Conservation (phyloP, 2,888 invertebrate species). For the Agonopterix alstromeriana region DNA sequence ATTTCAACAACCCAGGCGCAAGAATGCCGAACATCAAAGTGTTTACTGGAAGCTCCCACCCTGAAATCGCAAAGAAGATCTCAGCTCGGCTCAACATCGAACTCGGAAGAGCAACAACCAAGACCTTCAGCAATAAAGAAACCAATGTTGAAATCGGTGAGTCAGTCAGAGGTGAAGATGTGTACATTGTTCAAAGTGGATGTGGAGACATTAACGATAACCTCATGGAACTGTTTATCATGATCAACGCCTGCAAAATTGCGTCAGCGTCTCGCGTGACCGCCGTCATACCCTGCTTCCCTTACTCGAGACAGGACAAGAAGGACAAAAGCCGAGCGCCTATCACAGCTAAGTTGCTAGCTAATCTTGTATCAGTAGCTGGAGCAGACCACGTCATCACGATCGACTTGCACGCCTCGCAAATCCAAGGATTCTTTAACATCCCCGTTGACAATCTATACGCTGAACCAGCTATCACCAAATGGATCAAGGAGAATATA, state of each 20-base stretch:
- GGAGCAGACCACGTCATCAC: slow-evolving; percentile 96
- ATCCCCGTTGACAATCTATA: slow-evolving; percentile 95
- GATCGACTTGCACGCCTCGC: slow-evolving; percentile 94
- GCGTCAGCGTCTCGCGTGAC: slow-evolving; percentile 93
- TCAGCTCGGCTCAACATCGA: slow-evolving; percentile 95
- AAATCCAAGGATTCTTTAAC: slow-evolving; percentile 96
- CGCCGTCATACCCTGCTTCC: slow-evolving; percentile 94
- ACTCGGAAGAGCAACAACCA: slow-evolving; percentile 96
- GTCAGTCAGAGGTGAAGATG: slow-evolving; percentile 94
- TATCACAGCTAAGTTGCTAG: slow-evolving; percentile 92
- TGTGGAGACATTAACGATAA: slow-evolving; percentile 94
- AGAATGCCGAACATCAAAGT: slow-evolving; percentile 99
- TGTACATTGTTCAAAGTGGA: slow-evolving; percentile 94
- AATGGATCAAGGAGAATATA: slow-evolving; percentile 95
- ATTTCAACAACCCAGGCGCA: slow-evolving; percentile 38
- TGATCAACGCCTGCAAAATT: slow-evolving; percentile 96
- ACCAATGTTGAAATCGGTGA: slow-evolving; percentile 96
- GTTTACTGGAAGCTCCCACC: slow-evolving; percentile 98
- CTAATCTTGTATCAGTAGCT: slow-evolving; percentile 92
- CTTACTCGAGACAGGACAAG: slow-evolving; percentile 94
- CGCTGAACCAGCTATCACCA: slow-evolving; percentile 93
- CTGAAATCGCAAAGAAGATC: slow-evolving; percentile 96
- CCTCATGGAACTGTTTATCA: slow-evolving; percentile 93
- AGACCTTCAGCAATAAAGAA: slow-evolving; percentile 99
- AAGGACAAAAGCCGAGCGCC: slow-evolving; percentile 95